These are phyloP conservation scores for Synodontis membranacea DNA, from an alignment of 2,113 vertebrate genomes.

Conservation along the genomic window DNA sequence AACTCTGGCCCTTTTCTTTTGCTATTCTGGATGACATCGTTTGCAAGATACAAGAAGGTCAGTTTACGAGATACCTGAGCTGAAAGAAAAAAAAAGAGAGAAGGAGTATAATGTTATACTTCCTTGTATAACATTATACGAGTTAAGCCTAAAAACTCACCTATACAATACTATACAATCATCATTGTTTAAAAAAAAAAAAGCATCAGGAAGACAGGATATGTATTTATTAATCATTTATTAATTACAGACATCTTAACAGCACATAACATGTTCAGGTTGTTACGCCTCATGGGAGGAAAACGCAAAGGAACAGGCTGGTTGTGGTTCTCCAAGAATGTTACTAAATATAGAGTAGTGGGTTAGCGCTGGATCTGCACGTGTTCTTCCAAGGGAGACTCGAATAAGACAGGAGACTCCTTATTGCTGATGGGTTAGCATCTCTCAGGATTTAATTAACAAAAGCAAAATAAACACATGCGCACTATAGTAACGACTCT, in stretches of 20 bases:
- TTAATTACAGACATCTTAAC: neutral
- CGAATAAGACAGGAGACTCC: neutral
- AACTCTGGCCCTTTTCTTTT: slow-evolving; percentile 98
- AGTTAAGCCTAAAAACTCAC: neutral
- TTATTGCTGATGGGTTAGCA: neutral
- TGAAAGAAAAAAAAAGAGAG: slow-evolving; percentile 58
- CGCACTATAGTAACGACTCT: neutral
- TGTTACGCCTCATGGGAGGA: neutral
- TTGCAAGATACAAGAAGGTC: slow-evolving; percentile 97
- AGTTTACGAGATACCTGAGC: slow-evolving; percentile 94
- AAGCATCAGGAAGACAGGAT: neutral
- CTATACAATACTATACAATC: neutral
- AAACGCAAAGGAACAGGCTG: neutral
- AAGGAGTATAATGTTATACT: neutral
- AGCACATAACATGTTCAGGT: neutral
- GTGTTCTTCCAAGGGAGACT: slow-evolving; percentile 18
- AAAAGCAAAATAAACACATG: slow-evolving; percentile 7
- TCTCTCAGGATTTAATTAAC: neutral
- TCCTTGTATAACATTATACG: neutral
- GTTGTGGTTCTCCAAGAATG: neutral
- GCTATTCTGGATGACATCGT: slow-evolving; percentile 99
- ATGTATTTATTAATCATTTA: neutral
- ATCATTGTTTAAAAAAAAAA: neutral
- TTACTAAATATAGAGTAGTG: slow-evolving; percentile 11
- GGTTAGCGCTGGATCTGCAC: neutral